Evolutionary conservation across 2,888 invertebrate genomes (phyloP).

Genomic region (Ypsolopha scabrella): DNA sequence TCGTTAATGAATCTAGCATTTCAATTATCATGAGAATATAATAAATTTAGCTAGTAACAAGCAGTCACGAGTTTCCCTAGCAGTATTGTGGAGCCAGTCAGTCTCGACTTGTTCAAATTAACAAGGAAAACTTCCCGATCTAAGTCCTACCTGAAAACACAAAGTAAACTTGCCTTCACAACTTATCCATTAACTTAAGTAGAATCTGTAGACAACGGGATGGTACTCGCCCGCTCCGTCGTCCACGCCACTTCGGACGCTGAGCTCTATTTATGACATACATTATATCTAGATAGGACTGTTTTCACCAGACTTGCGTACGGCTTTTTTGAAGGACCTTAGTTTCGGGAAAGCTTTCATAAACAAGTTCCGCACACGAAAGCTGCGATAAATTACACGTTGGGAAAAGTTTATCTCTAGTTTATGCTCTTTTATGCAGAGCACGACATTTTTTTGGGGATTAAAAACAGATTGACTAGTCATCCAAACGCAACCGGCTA

Average conservation of each 20-base stretch:
- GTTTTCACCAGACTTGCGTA: constrained; percentile 14
- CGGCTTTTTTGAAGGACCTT: neutral
- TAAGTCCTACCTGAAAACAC: constrained; percentile 67
- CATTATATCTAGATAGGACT: constrained; percentile 30
- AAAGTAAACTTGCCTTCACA: constrained; percentile 68
- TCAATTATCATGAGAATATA: constrained; percentile 9
- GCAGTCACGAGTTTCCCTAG: constrained; percentile 29
- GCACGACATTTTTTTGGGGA: no score
- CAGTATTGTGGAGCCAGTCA: constrained; percentile 47
- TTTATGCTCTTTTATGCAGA: no score
- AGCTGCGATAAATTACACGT: no score
- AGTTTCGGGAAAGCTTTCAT: neutral
- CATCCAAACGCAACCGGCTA: no score
- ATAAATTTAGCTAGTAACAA: constrained; percentile 1
- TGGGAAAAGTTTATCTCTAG: no score
- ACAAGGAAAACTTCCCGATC: constrained; percentile 66
- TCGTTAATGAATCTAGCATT: neutral
- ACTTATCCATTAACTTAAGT: constrained; percentile 70
- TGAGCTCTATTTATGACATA: constrained; percentile 51
- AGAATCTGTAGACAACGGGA: constrained; percentile 67
- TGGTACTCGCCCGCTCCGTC: constrained; percentile 29
- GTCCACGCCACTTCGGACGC: constrained; percentile 46
- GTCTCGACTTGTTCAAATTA: constrained; percentile 61
- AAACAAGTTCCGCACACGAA: no score
- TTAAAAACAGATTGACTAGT: no score